Percentiles rank a stretch among this genome's conserved stretches.
phyloP scores from a whole-genome alignment of 2,888 invertebrate species.

The Heterodera filipjevi region DNA sequence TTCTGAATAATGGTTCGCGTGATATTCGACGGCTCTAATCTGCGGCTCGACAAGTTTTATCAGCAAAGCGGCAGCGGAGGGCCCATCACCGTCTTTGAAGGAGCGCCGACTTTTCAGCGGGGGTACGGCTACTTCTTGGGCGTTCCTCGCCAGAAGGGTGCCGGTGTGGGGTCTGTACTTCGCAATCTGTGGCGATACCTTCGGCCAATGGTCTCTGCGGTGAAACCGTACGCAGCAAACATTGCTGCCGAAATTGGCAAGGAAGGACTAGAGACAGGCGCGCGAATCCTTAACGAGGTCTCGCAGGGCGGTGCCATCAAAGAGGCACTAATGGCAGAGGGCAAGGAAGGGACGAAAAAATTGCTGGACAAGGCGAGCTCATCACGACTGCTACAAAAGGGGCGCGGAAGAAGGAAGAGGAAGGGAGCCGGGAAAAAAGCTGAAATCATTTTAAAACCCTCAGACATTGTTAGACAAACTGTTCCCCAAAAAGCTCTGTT shows the following conservation, averaged over 20 bases:
- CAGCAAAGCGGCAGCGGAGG: background rate
- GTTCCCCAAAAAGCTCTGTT: background rate
- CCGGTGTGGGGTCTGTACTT: no score
- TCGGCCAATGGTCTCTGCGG: no score
- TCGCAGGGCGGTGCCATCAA: background rate
- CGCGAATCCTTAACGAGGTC: background rate
- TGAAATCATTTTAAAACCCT: constrained; percentile 1
- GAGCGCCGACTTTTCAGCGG: no score
- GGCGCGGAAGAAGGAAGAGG: background rate
- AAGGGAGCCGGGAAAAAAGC: background rate
- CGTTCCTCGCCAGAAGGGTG: no score
- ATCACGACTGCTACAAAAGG: background rate
- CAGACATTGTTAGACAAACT: background rate
- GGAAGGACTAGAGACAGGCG: background rate
- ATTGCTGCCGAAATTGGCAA: background rate
- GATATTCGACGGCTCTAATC: background rate
- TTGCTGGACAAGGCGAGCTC: background rate
- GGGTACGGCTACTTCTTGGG: no score
- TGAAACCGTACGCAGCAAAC: background rate
- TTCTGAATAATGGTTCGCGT: background rate
- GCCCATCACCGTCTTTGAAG: no score
- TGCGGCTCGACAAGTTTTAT: background rate
- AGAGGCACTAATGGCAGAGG: background rate
- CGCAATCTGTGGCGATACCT: background rate
- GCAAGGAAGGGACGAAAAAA: background rate